A percentile compares a stretch with the other conserved stretches of the same genome.
Evolutionary conservation across 2,113 vertebrate species (phyloP).

Genomic region (Campylomormyrus numenius): DNA sequence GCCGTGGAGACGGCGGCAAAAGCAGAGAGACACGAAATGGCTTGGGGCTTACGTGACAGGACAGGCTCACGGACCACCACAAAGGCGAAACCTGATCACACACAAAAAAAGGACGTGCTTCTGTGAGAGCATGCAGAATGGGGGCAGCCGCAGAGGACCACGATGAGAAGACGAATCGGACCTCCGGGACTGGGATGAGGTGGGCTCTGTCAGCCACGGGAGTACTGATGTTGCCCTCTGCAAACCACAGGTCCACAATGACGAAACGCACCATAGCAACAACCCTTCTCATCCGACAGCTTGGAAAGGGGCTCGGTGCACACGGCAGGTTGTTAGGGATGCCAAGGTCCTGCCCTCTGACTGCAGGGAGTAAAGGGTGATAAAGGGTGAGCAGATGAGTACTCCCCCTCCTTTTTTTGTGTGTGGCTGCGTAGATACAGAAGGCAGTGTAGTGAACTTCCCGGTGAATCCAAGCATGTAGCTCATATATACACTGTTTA

Average conservation of each 20-base stretch:
- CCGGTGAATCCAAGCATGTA: constrained; percentile 48
- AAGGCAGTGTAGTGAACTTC: constrained; percentile 60
- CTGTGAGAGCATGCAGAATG: neutral
- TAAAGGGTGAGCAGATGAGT: constrained; percentile 36
- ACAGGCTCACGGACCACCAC: neutral
- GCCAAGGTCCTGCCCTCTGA: constrained; percentile 21
- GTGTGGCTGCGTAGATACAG: constrained; percentile 41
- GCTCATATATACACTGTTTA: constrained; percentile 61
- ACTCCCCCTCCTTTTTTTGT: constrained; percentile 31
- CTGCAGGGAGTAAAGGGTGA: constrained; percentile 28
- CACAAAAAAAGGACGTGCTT: neutral
- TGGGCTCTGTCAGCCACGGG: too few species aligned
- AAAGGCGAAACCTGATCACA: neutral
- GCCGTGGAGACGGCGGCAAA: neutral
- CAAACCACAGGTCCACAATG: neutral
- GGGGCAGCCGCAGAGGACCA: neutral
- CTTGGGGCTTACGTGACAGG: neutral
- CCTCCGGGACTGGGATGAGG: neutral
- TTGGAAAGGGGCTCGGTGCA: constrained; percentile 15
- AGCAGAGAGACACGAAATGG: neutral
- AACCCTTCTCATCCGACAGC: constrained; percentile 1
- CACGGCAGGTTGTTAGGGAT: constrained; percentile 12
- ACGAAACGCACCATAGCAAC: constrained; percentile 21
- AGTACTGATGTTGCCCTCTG: neutral
- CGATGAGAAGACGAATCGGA: neutral